Evolutionary conservation across 1,140 invertebrate species (phyloP).

Genomic region (Akabosia matsudoensis): DNA sequence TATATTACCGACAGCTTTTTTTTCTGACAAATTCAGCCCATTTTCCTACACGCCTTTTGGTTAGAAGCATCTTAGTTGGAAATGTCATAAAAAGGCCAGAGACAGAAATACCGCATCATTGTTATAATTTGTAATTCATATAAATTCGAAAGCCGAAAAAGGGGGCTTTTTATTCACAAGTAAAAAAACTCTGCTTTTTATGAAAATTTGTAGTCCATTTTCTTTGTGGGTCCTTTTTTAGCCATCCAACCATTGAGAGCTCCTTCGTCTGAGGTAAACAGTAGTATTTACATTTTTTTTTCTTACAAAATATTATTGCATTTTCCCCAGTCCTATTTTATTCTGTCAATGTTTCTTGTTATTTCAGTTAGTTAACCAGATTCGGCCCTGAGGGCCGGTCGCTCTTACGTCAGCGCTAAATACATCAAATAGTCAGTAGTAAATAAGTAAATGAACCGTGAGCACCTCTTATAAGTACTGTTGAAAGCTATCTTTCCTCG

Average conservation of each 20-base stretch:
- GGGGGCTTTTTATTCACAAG: no score
- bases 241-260: no score
- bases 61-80: no score
- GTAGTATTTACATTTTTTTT: not conserved
- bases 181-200: no score
- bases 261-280: no score
- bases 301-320: not conserved
- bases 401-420: not conserved
- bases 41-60: no score
- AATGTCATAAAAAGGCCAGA: no score
- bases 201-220: no score
- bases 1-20: no score
- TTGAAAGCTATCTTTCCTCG: not conserved
- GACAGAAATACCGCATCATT: not conserved
- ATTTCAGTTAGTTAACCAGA: slow-evolving; percentile 21
- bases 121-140: not conserved
- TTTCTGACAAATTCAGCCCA: no score
- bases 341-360: not conserved
- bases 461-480: not conserved
- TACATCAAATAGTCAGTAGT: no score
- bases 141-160: not conserved
- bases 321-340: not conserved
- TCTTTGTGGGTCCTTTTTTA: no score
- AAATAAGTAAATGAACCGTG: not conserved
- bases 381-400: not conserved